Evolutionary conservation across 2,888 invertebrate species (phyloP).

Genomic region (Coecobrya sp.): DNA sequence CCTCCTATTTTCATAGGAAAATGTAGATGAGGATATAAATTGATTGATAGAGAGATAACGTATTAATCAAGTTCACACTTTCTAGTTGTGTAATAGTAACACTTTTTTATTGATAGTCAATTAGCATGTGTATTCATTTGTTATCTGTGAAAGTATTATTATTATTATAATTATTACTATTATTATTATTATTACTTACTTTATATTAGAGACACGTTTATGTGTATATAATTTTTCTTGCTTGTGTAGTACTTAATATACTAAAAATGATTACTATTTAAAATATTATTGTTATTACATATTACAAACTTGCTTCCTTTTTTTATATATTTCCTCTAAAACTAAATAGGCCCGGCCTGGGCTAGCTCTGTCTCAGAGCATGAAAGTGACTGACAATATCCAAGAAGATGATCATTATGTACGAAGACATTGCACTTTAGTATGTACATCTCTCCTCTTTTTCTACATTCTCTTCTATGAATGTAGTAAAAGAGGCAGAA

Average conservation of each 20-base stretch:
- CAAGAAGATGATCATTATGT: constrained; percentile 75
- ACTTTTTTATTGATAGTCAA: constrained; percentile 36
- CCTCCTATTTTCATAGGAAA: too few species aligned
- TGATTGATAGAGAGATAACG: neutral
- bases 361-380: constrained; percentile 81
- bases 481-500: neutral
- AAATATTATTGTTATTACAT: constrained; percentile 53
- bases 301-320: constrained; percentile 60
- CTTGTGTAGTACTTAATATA: neutral
- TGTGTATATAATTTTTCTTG: too few species aligned
- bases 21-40: neutral
- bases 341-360: constrained; percentile 78
- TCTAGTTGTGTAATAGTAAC: too few species aligned
- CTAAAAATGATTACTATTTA: constrained; percentile 41
- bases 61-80: constrained; percentile 5
- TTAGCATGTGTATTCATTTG: constrained; percentile 15
- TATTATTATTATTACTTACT: constrained; percentile 17
- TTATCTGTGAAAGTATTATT: constrained; percentile 46
- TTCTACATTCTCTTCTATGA: neutral
- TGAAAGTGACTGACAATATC: constrained; percentile 82
- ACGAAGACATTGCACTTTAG: constrained; percentile 70
- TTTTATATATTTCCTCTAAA: constrained; percentile 69
- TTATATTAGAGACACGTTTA: neutral
- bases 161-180: constrained; percentile 26
- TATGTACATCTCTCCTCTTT: constrained; percentile 48